Evolutionary conservation across 1,140 invertebrate species (phyloP), one percentile per base, ranked within the genome.

Genomic region (Tetraneura akinire): DNA sequence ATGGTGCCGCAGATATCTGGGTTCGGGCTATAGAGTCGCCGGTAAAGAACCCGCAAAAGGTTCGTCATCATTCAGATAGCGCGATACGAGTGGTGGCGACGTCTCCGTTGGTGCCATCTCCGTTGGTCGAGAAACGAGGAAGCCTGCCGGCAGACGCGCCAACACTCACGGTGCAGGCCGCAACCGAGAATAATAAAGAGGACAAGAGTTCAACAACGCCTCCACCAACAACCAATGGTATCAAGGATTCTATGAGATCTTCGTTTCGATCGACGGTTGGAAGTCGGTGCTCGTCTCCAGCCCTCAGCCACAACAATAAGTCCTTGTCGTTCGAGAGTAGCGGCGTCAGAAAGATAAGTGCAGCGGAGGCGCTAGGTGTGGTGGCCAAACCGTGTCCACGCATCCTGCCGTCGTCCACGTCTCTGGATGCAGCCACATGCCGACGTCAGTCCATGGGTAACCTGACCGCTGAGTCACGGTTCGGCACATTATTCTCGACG

Each of bases 1-100:
- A 83, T 23, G 83, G 82, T 29, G 83, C 83, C 6, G 83, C 83
- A 10, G 83, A 84, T 49, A 84, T 84, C 42, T 84, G 83, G 83
- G 83, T 84, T 8, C 62, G 83, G 37, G 81, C 83, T 2, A 84
- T 84, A 26, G 83, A 84, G 23, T 84, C 83, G 1, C 83, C 83
- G 4, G 80, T 84, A 13, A 68, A 71, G 66, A 80, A 80, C 6
- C 55, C 74, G 5, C 55, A 78, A 26, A 78, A 78, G 37, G 55
- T 78, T n/a, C 74, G 74, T 10, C 74, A 78, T 14, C 51, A 60
- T 78, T 78, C 74, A 9, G 74, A 78, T 16, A 78, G 74, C 23
- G 74, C 74, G n/a, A 78, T 78, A 32, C 53, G 51, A 10, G 47
- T 29, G 6, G 23, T 13, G n/a, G 62, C 32, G 10, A 18, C 23